Evolutionary conservation across 2,797 vertebrate species (phyloP), one percentile per base, ranked within the genome.

Genomic region (Pseudopleuronectes americanus): DNA sequence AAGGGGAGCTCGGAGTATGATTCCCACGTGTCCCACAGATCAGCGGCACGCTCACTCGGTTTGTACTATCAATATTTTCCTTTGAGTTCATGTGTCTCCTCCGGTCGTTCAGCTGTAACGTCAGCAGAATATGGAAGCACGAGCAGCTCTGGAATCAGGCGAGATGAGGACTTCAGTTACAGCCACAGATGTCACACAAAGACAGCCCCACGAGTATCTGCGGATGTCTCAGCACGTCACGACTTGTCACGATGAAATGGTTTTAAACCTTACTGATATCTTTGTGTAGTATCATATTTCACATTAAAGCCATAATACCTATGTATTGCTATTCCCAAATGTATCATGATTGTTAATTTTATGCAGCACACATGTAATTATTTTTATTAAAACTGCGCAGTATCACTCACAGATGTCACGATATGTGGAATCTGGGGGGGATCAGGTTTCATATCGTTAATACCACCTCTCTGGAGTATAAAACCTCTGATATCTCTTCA

Each of bases 11-110:
- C 1, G 16, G 74, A 57, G 38, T 52, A 63, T 48, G 70, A 77
- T 74, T 71, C 66, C 70, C 72, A 83, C 73, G 66, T 68, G 45
- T 70, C 81, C 81, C 51, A 17, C 64, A 64, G 66, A 86, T 87
- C 71, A 58, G 47, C 59, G 55, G 47, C 22, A 61, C 16, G 28
- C 56, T 58, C 64, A 68, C 64, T 77, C 26, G 28, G 31, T 88
- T 87, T 87, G 64, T 81, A 77, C 68, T 76, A 67, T 85, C 81
- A 84, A 84, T 85, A 87, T 87, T 85, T 85, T 86, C 81, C 80
- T 71, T 62, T 64, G 64, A 84, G 70, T 87, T 86, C 81, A 68
- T 76, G 24, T 85, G 69, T 84, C 82, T 80, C 41, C 47, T 41
- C 14, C 45, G 60, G 57, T 64, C 63, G 73, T 71, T 77, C 60